These are phyloP conservation scores for Cheilinus undulatus DNA, from an alignment of 2,113 vertebrate genomes.

Conservation along the genomic window DNA sequence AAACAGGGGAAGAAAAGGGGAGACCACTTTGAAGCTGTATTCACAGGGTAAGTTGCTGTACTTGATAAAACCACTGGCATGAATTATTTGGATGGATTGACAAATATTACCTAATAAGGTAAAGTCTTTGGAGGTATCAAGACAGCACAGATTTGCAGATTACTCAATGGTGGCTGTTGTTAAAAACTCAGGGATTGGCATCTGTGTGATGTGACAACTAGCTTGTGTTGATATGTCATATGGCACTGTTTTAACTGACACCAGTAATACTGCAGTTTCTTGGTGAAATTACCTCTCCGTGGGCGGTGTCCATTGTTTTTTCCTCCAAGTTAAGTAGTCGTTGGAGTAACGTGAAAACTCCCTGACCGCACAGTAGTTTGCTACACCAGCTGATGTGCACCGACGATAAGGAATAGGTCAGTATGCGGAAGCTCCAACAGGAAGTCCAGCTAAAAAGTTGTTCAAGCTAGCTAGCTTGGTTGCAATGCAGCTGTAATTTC, in stretches of 20 bases:
- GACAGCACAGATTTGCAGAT: background rate
- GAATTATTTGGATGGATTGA: background rate
- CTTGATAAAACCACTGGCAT: background rate
- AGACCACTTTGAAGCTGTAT: constrained; percentile 35
- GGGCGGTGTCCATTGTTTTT: background rate
- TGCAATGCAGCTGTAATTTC: constrained; percentile 1
- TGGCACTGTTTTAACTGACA: background rate
- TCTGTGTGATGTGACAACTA: constrained; percentile 6
- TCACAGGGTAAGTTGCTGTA: constrained; percentile 55
- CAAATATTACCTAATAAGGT: constrained; percentile 67
- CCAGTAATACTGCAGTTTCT: background rate
- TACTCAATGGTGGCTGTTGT: background rate
- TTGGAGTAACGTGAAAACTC: background rate
- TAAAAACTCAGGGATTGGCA: background rate
- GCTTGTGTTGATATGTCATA: background rate
- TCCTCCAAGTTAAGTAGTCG: background rate
- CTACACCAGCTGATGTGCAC: constrained; percentile 32
- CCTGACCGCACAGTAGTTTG: background rate
- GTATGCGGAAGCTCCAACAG: constrained; percentile 75
- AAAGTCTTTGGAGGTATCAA: constrained; percentile 18
- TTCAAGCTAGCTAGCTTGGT: constrained; percentile 22
- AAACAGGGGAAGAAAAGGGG: constrained; percentile 43
- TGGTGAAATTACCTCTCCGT: background rate
- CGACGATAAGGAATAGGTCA: constrained; percentile 34
- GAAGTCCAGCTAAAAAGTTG: constrained; percentile 66